These are phyloP conservation scores for Heliconius himera DNA, from an alignment of 1,140 invertebrate genomes.

Conservation along the genomic window DNA sequence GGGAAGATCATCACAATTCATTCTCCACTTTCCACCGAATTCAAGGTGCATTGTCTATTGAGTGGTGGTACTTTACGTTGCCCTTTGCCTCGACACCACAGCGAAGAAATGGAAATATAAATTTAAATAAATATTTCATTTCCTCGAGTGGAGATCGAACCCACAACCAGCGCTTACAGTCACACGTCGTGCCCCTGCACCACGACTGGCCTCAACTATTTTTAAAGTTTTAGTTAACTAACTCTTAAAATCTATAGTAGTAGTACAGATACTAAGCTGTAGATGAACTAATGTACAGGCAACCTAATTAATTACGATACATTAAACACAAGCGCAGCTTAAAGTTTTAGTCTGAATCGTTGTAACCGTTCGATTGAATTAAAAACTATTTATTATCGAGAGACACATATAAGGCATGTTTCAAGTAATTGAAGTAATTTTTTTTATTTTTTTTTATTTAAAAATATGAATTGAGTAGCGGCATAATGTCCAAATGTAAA, in stretches of 20 bases:
- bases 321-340: neutral
- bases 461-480: neutral
- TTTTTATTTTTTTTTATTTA: neutral
- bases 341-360: neutral
- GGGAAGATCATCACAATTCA: no score
- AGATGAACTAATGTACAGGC: neutral
- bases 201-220: no score
- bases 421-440: neutral
- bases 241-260: neutral
- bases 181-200: no score
- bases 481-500: no score
- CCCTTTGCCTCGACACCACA: no score
- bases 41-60: no score
- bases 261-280: neutral
- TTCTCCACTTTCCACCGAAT: no score
- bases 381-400: neutral
- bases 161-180: no score
- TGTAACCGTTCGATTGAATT: neutral
- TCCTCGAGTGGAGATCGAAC: no score
- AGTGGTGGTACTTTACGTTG: no score
- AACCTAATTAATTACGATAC: conserved; percentile 3
- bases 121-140: no score
- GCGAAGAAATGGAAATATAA: no score
- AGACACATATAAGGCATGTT: neutral
- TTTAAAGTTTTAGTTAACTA: neutral